Evolutionary conservation across 2,888 invertebrate genomes (phyloP).

Genomic region (Eumerus sabulonum): DNA sequence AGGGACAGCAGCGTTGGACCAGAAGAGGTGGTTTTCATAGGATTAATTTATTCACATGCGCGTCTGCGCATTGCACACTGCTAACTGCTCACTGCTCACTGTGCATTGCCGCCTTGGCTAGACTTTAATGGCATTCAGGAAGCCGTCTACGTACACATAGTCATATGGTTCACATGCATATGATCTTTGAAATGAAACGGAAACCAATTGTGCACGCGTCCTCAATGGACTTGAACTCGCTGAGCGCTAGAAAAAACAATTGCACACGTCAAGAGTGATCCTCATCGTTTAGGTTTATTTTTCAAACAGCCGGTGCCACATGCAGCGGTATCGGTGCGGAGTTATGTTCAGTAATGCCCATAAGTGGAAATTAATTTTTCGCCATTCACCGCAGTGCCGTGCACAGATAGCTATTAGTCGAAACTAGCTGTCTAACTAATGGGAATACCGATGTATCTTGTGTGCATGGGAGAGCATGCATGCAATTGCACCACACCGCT

Average conservation of each 20-base stretch:
- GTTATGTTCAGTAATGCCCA: conserved; percentile 67
- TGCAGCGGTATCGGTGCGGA: conserved; percentile 37
- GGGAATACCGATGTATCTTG: conserved; percentile 40
- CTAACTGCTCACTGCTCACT: too few relatives aligned
- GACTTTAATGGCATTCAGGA: conserved; percentile 45
- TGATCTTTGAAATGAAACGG: conserved; percentile 47
- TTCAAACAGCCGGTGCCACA: conserved; percentile 29
- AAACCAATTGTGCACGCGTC: conserved; percentile 21
- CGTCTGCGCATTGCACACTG: too few relatives aligned
- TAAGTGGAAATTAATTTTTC: conserved; percentile 65
- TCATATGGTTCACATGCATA: conserved; percentile 47
- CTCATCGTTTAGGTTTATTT: conserved; percentile 38
- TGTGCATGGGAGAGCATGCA: conserved; percentile 31
- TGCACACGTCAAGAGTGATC: conserved; percentile 61
- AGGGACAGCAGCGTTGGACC: neutral
- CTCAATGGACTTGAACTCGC: conserved; percentile 26
- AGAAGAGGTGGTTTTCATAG: too few relatives aligned
- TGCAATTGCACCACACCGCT: conserved; percentile 39
- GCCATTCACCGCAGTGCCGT: conserved; percentile 19
- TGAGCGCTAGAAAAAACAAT: conserved; percentile 44
- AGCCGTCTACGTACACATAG: conserved; percentile 43
- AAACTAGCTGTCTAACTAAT: conserved; percentile 51
- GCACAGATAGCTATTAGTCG: conserved; percentile 47
- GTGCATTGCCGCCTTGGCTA: conserved; percentile 8
- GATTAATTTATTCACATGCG: too few relatives aligned